Percentiles rank a stretch among this genome's conserved stretches.
phyloP scores from a whole-genome alignment of 2,113 vertebrate species.

The Gasterosteus nipponicus region DNA sequence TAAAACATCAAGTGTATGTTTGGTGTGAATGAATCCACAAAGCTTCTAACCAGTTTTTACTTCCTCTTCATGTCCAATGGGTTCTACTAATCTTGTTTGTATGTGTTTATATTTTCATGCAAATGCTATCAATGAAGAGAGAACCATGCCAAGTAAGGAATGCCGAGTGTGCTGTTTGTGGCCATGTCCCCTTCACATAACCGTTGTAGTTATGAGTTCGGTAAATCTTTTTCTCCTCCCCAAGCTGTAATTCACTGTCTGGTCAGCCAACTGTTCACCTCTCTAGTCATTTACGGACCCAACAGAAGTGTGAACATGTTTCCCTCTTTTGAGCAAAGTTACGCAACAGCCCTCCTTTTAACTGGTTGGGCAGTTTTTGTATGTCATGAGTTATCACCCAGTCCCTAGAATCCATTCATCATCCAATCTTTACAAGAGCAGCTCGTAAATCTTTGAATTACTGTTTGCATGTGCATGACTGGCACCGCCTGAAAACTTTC shows the following conservation, averaged over 20 bases:
- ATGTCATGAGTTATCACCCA: background rate
- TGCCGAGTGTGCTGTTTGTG: background rate
- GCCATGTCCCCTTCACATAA: background rate
- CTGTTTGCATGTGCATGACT: background rate
- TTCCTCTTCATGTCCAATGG: background rate
- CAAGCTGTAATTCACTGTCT: background rate
- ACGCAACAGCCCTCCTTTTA: background rate
- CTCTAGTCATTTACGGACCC: background rate
- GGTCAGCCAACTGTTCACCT: background rate
- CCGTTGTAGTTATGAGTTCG: background rate
- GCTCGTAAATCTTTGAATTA: slow-evolving; percentile 21
- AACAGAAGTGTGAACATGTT: background rate
- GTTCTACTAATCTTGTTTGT: background rate
- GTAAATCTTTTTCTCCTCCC: background rate
- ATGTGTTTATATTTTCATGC: slow-evolving; percentile 3
- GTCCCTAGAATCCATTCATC: slow-evolving; percentile 12
- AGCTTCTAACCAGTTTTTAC: background rate
- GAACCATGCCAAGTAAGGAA: slow-evolving; percentile 1
- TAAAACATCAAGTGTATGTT: background rate
- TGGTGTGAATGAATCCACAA: background rate
- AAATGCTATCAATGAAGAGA: background rate
- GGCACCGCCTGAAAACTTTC: slow-evolving; percentile 4
- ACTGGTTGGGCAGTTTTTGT: background rate
- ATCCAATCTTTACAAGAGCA: slow-evolving; percentile 12
- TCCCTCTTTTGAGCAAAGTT: background rate